phyloP scores from a whole-genome alignment of 2,797 vertebrate genomes.

The Alauda arvensis region DNA sequence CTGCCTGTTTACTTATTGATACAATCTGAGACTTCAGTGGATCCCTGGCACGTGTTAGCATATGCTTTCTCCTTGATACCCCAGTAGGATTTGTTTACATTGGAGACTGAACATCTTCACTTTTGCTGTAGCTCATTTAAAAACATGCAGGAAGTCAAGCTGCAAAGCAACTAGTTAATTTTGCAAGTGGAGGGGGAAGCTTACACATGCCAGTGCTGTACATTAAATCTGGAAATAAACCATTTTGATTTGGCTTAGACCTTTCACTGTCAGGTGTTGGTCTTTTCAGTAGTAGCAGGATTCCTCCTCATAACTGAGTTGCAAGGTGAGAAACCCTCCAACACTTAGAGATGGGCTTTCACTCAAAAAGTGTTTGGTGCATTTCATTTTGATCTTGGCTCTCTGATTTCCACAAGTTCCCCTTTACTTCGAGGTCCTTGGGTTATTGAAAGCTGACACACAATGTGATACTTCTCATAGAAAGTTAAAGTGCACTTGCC shows the following conservation, averaged over 20 bases:
- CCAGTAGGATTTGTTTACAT: background rate
- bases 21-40: background rate
- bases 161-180: background rate
- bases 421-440: background rate
- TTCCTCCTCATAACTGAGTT: background rate
- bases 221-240: background rate
- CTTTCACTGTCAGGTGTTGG: background rate
- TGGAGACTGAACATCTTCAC: background rate
- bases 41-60: accelerated
- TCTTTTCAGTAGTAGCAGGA: background rate
- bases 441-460: background rate
- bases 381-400: slow-evolving; percentile 11
- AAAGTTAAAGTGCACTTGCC: background rate
- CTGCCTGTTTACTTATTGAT: background rate
- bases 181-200: background rate
- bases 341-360: background rate
- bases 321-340: background rate
- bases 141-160: background rate
- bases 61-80: background rate
- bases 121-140: background rate
- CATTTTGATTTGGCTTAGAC: background rate
- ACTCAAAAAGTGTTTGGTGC: background rate
- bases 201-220: background rate
- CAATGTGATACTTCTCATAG: background rate
- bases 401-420: slow-evolving; percentile 7